phyloP scores from a whole-genome alignment of 2,797 vertebrate genomes.

The Anabas testudineus region DNA sequence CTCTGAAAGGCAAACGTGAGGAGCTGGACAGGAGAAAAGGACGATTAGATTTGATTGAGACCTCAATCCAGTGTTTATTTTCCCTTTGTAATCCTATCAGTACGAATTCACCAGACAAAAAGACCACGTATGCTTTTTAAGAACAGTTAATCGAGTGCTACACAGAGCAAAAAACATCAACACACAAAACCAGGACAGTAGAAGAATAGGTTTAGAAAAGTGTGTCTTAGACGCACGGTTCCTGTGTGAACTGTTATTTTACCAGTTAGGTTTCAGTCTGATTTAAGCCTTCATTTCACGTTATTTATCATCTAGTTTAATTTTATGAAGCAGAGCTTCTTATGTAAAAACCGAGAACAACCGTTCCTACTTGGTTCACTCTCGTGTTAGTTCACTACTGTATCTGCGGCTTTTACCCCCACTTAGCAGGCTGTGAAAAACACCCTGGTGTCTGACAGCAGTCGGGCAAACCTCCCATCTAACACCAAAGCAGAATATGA shows the following conservation, averaged over 20 bases:
- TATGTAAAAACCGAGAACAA: slow-evolving; percentile 11
- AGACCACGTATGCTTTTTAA: neutral
- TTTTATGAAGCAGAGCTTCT: neutral
- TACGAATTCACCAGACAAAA: neutral
- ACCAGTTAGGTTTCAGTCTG: neutral
- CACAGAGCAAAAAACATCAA: neutral
- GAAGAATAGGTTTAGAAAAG: neutral
- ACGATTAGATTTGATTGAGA: slow-evolving; percentile 24
- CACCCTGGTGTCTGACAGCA: slow-evolving; percentile 10
- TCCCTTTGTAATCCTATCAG: slow-evolving; percentile 2
- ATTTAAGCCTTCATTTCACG: neutral
- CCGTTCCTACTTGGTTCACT: slow-evolving; percentile 19
- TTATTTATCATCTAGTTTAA: neutral
- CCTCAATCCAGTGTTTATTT: slow-evolving; percentile 7
- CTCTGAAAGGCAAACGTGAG: slow-evolving; percentile 1
- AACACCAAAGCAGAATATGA: slow-evolving; percentile 1
- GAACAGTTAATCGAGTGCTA: neutral
- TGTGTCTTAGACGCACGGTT: too few relatives aligned
- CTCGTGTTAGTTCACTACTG: slow-evolving; percentile 11
- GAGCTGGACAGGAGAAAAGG: slow-evolving; percentile 4
- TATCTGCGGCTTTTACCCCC: neutral
- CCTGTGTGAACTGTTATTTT: too few relatives aligned
- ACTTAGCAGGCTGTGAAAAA: slow-evolving; percentile 10
- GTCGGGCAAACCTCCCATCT: neutral
- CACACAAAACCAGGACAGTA: neutral